A percentile compares a stretch with the other conserved stretches of the same genome.
These are phyloP conservation scores for Drosophila malerkotliana DNA, from an alignment of 1,140 invertebrate species.

Conservation along the genomic window DNA sequence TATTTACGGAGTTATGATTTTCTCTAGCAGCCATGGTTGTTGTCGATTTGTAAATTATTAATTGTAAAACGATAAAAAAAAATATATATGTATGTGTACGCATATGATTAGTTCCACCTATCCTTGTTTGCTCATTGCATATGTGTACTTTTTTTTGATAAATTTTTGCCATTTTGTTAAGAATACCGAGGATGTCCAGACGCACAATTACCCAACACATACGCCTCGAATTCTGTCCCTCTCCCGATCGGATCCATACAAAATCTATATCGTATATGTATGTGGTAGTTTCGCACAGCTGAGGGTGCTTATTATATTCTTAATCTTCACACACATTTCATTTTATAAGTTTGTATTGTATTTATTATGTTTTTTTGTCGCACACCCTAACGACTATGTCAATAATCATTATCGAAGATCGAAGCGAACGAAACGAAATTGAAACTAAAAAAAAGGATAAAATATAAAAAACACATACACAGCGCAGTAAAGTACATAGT, in stretches of 20 bases:
- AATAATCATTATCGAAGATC: slow-evolving; percentile 41
- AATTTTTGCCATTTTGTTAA: slow-evolving; percentile 49
- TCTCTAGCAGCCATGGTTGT: slow-evolving; percentile 58
- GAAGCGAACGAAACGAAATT: slow-evolving; percentile 37
- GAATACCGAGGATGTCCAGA: slow-evolving; percentile 52
- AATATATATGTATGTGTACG: slow-evolving; percentile 46
- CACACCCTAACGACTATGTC: slow-evolving; percentile 51
- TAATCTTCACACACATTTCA: slow-evolving; percentile 57
- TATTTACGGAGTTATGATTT: slow-evolving; percentile 43
- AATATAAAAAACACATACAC: slow-evolving; percentile 41
- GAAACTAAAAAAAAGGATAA: slow-evolving; percentile 44
- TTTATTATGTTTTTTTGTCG: slow-evolving; percentile 53
- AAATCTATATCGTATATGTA: slow-evolving; percentile 10
- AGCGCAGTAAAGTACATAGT: slow-evolving; percentile 74
- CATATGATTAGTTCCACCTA: slow-evolving; percentile 44
- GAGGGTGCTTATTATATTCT: slow-evolving; percentile 45
- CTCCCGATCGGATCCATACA: background rate
- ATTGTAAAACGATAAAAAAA: slow-evolving; percentile 40
- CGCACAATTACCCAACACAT: slow-evolving; percentile 39
- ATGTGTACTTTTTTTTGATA: slow-evolving; percentile 5
- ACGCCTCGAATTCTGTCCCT: slow-evolving; percentile 11
- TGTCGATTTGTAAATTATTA: slow-evolving; percentile 62
- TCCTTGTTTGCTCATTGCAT: slow-evolving; percentile 48
- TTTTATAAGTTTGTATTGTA: slow-evolving; percentile 46
- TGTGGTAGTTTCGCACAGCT: slow-evolving; percentile 23